Base-by-base conservation (phyloP, 2,797 vertebrate genomes). In the Garrulus glandarius region DNA sequence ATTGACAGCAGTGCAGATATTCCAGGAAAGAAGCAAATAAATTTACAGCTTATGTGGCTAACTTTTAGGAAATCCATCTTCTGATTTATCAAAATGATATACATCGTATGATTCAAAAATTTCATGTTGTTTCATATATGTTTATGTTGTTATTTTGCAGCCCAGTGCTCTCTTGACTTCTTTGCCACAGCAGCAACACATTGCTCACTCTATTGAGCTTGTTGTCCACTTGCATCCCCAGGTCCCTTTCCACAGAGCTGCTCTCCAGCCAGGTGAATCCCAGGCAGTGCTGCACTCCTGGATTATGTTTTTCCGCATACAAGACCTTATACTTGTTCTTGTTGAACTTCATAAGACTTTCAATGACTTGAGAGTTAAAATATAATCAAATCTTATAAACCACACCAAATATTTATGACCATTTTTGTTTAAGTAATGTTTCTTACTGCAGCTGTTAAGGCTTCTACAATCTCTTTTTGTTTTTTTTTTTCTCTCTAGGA, bases 1-100 rank as follows among this genome's bases (percentile, higher is more conserved):
- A 6, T 44, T 37, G 68, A 46, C 26, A 63, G 37, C 56, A 77
- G 8, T 11, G 15, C 18, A 56, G 70, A 69, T 27, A 83, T 36
- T 34, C 24, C 34, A 81, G 53, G 41, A 87, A 72, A 41, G 36
- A 94, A 91, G 36, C 3, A 96, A 96, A 86, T 80, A 92, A 89
- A 96, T 91, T 85, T 68, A 96, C 50, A 92, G 56, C 67, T 88
- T 83, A 87, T 91, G 39, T 96, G 91, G 47, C 68, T 96, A 89
- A 74, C 82, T 96, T 95, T 89, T 91, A 96, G 83, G 72, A 96
- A 97, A 92, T 92, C 87, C 64, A 80, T 93, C 92, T 96, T 95
- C 60, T 64, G 41, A 84, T 96, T 90, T 68, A 75, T 90, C 68
- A 94, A 67, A 55, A 64, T 30, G 29, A 92, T 89, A 79, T 68